Percentiles rank a stretch among this genome's conserved stretches.
Conservation (phyloP, 1,140 invertebrate species). For the Batillaria attramentaria region DNA sequence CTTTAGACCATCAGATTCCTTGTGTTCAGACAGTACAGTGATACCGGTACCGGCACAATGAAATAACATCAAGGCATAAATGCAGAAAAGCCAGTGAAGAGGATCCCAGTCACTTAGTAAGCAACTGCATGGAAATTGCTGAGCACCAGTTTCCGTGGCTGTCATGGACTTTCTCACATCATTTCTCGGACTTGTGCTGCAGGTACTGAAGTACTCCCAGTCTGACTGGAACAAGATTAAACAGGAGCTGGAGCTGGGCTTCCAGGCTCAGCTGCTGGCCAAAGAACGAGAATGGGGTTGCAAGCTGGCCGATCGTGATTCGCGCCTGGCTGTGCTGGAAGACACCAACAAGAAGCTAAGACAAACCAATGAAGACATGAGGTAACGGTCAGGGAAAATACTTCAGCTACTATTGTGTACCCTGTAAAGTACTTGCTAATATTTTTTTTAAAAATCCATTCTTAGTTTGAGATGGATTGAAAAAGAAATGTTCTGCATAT, state of each 20-base stretch:
- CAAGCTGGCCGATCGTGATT: slow-evolving; percentile 57
- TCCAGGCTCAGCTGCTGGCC: slow-evolving; percentile 69
- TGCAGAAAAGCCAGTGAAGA: background rate
- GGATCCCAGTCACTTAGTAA: background rate
- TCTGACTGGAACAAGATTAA: slow-evolving; percentile 62
- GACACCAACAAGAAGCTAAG: slow-evolving; percentile 63
- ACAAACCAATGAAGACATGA: slow-evolving; percentile 71
- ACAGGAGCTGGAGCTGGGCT: slow-evolving; percentile 66
- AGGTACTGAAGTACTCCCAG: slow-evolving; percentile 63
- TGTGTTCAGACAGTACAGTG: background rate
- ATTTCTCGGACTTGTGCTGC: slow-evolving; percentile 2
- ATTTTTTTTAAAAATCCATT: too few relatives aligned
- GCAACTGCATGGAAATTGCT: background rate
- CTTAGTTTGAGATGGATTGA: too few relatives aligned
- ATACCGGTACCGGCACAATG: background rate
- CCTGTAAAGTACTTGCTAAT: too few relatives aligned
- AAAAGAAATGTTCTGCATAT: too few relatives aligned
- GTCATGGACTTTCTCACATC: too few relatives aligned
- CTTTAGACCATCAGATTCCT: too few relatives aligned
- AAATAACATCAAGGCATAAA: background rate
- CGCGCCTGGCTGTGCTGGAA: slow-evolving; percentile 52
- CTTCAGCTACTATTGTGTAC: too few relatives aligned
- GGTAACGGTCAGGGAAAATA: slow-evolving; percentile 55
- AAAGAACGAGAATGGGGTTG: slow-evolving; percentile 66
- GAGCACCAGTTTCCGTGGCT: background rate